Evolutionary conservation across 2,797 vertebrate species (phyloP), one percentile per base, ranked within the genome.

Genomic region (Notoglanidium macrostoma): DNA sequence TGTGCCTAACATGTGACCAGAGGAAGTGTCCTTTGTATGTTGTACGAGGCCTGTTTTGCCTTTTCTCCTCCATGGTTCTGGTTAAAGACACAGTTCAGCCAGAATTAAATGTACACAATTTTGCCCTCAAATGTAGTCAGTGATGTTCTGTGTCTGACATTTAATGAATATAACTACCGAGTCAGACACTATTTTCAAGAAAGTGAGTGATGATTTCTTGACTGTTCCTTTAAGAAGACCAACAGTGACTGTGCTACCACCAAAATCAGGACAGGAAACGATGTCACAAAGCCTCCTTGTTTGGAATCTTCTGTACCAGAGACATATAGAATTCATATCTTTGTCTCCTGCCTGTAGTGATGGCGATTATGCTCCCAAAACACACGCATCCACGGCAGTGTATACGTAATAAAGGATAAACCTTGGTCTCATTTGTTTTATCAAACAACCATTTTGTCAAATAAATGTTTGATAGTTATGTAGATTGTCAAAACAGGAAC

Each of bases 1-100:
- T 84, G 81, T 85, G 83, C 49, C 77, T 83, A 87, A 83, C 85
- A 89, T 88, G 81, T 89, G 54, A 90, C 83, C 35, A 74, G 73
- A 81, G 55, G 85, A 91, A 89, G 83, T 86, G 83, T 87, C 51
- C 14, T 86, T 80, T 55, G 59, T 72, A 73, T 54, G 29, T 12
- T 23, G 59, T 59, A 54, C 35, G 11, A 63, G 40, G 67, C 21
- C 61, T 21, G 3, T 29, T 84, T 83, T 85, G 82, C 46, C 46
- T 68, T 80, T 87, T 86, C 29, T 72, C 63, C 29, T 79, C 46
- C 29, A 59, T 76, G 68, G 17, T 57, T 68, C 63, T 57, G 29
- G 84, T 76, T 78, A 26, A 68, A 72, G 11, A 26, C 26, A 70
- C 1, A 59, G 14, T 29, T 44, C 35, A 59, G 68, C 54, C 54